Percentiles rank a stretch among this genome's conserved stretches.
These are phyloP conservation scores for Ophion obscuratus DNA, from an alignment of 2,888 invertebrate species.

Conservation along the genomic window DNA sequence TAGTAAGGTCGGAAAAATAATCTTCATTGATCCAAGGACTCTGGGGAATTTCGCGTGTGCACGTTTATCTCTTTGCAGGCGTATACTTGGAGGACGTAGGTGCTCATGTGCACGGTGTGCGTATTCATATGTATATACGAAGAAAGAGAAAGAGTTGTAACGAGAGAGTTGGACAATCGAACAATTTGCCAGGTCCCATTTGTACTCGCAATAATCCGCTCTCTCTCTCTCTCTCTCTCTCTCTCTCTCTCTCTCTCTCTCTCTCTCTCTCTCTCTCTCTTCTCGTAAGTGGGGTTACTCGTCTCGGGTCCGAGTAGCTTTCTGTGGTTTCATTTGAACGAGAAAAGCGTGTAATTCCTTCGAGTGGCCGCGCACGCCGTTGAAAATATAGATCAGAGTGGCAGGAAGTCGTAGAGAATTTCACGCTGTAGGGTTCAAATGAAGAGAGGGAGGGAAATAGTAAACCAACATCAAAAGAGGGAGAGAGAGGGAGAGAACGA, in stretches of 20 bases:
- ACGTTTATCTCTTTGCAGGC: neutral
- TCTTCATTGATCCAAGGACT: too few relatives aligned
- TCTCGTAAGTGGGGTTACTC: slow-evolving; percentile 33
- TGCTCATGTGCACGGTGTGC: neutral
- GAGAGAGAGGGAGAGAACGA: slow-evolving; percentile 4
- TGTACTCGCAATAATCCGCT: slow-evolving; percentile 55
- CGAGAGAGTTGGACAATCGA: slow-evolving; percentile 57
- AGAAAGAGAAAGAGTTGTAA: slow-evolving; percentile 25
- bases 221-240: neutral
- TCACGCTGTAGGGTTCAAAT: slow-evolving; percentile 47
- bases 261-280: neutral
- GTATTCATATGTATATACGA: neutral
- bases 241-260: too few relatives aligned
- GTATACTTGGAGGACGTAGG: neutral
- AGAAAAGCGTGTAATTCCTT: slow-evolving; percentile 67
- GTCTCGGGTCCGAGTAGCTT: slow-evolving; percentile 29
- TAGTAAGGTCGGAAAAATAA: too few relatives aligned
- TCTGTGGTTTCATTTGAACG: slow-evolving; percentile 63
- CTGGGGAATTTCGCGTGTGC: neutral
- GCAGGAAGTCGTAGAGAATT: slow-evolving; percentile 65
- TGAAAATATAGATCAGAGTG: slow-evolving; percentile 18
- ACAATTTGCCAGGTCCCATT: slow-evolving; percentile 56
- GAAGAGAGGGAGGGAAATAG: slow-evolving; percentile 10
- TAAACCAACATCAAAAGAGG: neutral
- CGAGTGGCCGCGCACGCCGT: slow-evolving; percentile 33